Evolutionary conservation across 1,140 invertebrate genomes (phyloP), one percentile per base, ranked within the genome.

Genomic region (Panagrolaimus sp.): DNA sequence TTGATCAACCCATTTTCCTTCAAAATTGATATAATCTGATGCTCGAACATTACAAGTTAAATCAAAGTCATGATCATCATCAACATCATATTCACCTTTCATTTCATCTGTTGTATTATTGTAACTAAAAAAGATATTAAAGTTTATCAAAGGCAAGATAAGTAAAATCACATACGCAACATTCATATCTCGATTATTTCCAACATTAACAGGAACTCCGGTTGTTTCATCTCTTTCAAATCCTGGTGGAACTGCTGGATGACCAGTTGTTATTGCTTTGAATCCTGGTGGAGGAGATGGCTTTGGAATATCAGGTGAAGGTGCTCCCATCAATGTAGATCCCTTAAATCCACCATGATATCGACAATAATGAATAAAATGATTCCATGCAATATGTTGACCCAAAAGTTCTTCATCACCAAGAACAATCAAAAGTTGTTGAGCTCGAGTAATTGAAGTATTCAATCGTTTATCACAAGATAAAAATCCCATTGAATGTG

Each of bases 381-480:
- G 21, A 12, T 58, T 58, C 52, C 52, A 58, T 12, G 24, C 28
- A 28, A 58, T 58, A 28, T 58, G 52, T 21, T 58, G 52, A 17
- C 52, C 17, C 1, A 58, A 28, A n/a, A 58, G 52, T 12, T 58
- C 21, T 28, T 58, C 52, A 58, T 58, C 52, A 17, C 52, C 52
- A 17, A 58, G 52, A 17, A 58, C 17, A 21, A 58, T 58, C 15
- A 58, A 8, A 21, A 58, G 28, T 24, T 58, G 21, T 17, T 28
- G 52, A 21, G 52, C 52, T n/a, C 52, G 52, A 28, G 52, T 58
- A 28, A 58, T 58, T 14, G 52, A 58, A 14, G 52, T 58, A 21
- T 58, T 58, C 52, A 58, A 14, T 24, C 52, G 52, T 28, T 58
- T 58, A 28, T 58, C 52, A 58, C 52, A 58, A 5, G 24, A 58